These are phyloP conservation scores for Campoletis raptor DNA, from an alignment of 2,888 invertebrate genomes.

Conservation along the genomic window DNA sequence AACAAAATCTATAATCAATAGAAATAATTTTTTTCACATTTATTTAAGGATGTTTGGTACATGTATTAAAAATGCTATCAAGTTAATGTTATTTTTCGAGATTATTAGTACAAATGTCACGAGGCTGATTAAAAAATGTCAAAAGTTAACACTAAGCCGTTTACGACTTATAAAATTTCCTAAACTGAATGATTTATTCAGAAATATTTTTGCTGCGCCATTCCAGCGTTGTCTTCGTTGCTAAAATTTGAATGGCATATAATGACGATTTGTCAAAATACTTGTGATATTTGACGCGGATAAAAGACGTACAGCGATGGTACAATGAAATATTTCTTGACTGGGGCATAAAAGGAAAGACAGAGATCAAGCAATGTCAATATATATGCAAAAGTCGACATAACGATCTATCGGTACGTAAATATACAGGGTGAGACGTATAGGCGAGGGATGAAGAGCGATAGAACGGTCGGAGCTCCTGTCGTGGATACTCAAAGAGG, in stretches of 20 bases:
- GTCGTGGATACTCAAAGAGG: conserved; percentile 55
- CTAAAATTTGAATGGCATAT: conserved; percentile 47
- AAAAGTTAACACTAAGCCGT: no score
- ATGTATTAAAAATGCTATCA: no score
- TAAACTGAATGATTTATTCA: not conserved
- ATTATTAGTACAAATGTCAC: no score
- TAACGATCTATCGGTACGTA: conserved; percentile 85
- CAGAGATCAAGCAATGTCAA: conserved; percentile 80
- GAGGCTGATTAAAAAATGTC: no score
- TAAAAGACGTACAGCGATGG: conserved; percentile 42
- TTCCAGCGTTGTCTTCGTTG: not conserved
- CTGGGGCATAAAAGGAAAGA: conserved; percentile 69
- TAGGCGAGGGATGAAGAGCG: conserved; percentile 67
- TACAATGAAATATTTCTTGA: conserved; percentile 36
- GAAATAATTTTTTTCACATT: not conserved
- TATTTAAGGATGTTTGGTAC: not conserved
- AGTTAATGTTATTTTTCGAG: no score
- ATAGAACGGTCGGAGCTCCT: conserved; percentile 56
- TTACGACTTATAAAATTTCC: no score
- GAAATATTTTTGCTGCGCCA: not conserved
- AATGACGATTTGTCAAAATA: conserved; percentile 59
- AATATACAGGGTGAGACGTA: conserved; percentile 80
- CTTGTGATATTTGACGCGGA: conserved; percentile 58
- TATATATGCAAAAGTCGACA: conserved; percentile 84
- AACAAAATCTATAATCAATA: not conserved